Conservation (phyloP, 2,113 vertebrate species). For the Nerophis lumbriciformis region DNA sequence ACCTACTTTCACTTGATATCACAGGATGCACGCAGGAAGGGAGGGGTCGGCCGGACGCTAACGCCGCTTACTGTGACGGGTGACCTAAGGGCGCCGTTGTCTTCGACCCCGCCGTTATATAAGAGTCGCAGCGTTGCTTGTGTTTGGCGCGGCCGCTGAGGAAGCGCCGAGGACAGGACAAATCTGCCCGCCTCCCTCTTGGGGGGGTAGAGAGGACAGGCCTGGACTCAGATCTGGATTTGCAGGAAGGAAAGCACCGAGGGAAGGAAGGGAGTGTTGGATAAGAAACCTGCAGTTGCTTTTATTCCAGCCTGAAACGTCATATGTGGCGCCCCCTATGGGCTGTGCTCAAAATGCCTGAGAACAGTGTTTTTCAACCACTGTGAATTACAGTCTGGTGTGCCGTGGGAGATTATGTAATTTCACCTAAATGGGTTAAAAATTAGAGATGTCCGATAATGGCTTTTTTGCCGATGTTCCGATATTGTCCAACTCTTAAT, state of each 20-base stretch:
- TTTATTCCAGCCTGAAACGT: background rate
- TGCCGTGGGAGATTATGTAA: no score
- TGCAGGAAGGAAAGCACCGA: slow-evolving; percentile 62
- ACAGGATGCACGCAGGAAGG: slow-evolving; percentile 46
- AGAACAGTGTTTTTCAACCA: no score
- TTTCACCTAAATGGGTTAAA: no score
- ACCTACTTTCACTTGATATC: slow-evolving; percentile 49
- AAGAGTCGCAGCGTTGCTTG: slow-evolving; percentile 40
- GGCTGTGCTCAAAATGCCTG: no score
- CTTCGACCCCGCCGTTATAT: slow-evolving; percentile 42
- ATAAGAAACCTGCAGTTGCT: slow-evolving; percentile 51
- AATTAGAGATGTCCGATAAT: no score
- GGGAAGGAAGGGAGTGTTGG: slow-evolving; percentile 56
- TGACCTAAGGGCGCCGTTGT: slow-evolving; percentile 48
- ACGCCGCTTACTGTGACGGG: slow-evolving; percentile 38
- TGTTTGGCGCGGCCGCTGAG: slow-evolving; percentile 35
- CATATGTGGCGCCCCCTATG: no score
- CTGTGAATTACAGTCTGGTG: no score
- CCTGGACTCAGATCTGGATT: slow-evolving; percentile 57
- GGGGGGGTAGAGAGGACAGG: slow-evolving; percentile 36
- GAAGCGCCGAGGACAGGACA: slow-evolving; percentile 55
- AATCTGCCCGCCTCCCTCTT: slow-evolving; percentile 30
- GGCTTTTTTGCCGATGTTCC: no score
- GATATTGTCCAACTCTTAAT: no score
- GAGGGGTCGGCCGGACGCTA: slow-evolving; percentile 32